Conservation (phyloP, 2,113 vertebrate species). For the Etia nguti region DNA sequence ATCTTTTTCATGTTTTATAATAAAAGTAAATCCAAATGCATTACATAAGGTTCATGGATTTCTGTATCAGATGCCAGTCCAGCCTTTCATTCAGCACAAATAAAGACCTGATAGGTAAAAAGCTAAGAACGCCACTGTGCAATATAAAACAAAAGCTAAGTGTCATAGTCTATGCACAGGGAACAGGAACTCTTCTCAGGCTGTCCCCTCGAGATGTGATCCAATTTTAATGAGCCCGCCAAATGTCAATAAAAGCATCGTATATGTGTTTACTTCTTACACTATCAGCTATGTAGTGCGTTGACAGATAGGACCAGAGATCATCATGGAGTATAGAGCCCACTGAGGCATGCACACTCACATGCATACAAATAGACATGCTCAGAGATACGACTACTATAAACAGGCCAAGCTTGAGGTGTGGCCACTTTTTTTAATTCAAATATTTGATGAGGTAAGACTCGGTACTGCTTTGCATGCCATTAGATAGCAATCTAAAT, state of each 20-base stretch:
- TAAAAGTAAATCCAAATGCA: not conserved
- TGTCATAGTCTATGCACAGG: not conserved
- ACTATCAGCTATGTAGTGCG: not conserved
- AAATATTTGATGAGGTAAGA: conserved; percentile 55
- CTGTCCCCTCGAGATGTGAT: conserved; percentile 36
- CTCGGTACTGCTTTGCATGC: conserved; percentile 46
- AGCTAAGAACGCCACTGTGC: not conserved
- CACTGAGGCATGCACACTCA: not conserved
- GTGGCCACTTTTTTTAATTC: conserved; percentile 22
- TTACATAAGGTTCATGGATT: not conserved
- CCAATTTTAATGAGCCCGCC: conserved; percentile 54
- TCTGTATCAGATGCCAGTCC: not conserved
- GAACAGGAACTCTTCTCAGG: conserved; percentile 8
- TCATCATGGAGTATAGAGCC: conserved; percentile 4
- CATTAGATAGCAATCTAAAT: conserved; percentile 67
- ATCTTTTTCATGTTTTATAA: not conserved
- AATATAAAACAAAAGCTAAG: conserved; percentile 13
- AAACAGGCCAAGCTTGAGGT: not conserved
- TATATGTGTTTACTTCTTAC: conserved; percentile 31
- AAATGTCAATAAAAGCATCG: conserved; percentile 48
- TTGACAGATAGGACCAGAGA: conserved; percentile 24
- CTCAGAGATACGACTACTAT: conserved; percentile 5
- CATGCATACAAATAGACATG: not conserved
- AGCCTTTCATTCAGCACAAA: not conserved
- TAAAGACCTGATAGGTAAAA: not conserved